Evolutionary conservation across 1,140 invertebrate genomes (phyloP), one percentile per base, ranked within the genome.

Genomic region (Drosophila novamexicana): DNA sequence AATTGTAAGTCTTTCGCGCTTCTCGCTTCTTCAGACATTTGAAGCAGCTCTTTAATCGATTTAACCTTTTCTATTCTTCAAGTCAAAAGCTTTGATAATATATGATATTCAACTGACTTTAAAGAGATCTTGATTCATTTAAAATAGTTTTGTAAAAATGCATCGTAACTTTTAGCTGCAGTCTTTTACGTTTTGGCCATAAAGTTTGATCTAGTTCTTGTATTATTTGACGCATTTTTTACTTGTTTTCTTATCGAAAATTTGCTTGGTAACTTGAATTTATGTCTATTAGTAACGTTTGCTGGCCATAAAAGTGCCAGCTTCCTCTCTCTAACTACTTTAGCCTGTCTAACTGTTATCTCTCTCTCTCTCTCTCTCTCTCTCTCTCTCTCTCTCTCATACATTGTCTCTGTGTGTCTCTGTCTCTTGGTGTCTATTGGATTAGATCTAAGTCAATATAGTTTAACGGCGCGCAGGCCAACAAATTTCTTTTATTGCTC

Each of bases 401-500:
- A 32, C 50, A 36, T 9, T 9, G 37, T 49, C 45, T 49, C 37
- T 22, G 0, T 22, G 6, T 16, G 4, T 54, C 16, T 44, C 42
- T 63, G 8, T 59, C 39, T 39, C 37, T 57, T 6, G n/a, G n/a
- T 54, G 50, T 61, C 29, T 64, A 75, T 70, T 64, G 67, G 58
- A 63, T 69, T 70, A 63, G 66, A 61, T 70, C 58, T 57, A 57
- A 75, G 58, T 70, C 67, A 70, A 75, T 75, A 75, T 64, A 75
- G 67, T 70, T 75, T 70, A 63, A 70, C 67, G 59, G 59, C 58
- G 54, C 34, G 54, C 66, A 70, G 72, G 72, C 72, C 72, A 75
- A 85, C 84, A 85, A 85, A 85, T 85, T 85, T 85, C 82, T 85
- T 85, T 85, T 85, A 85, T 85, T 75, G 72, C 72, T 70, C 45